These are phyloP conservation scores for Solenopsis fugax DNA, from an alignment of 1,140 invertebrate genomes.

Conservation along the genomic window DNA sequence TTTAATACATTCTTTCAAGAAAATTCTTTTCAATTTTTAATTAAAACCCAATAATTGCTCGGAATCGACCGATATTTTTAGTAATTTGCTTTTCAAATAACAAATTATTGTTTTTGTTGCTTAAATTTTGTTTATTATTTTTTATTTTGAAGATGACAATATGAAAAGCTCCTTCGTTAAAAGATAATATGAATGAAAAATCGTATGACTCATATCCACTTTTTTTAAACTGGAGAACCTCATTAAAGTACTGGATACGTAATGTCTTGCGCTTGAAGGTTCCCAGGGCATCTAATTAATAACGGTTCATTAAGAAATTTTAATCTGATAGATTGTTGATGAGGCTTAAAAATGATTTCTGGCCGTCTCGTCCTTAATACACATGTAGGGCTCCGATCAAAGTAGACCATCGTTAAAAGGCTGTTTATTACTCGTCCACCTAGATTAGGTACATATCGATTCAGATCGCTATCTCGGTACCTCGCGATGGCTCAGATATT, in stretches of 20 bases:
- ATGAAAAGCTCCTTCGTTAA: too few relatives aligned
- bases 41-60: too few relatives aligned
- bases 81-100: too few relatives aligned
- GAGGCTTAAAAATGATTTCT: constrained; percentile 15
- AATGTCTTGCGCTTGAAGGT: not conserved
- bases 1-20: too few relatives aligned
- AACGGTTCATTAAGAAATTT: constrained; percentile 1
- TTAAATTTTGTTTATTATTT: too few relatives aligned
- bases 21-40: too few relatives aligned
- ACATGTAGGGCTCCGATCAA: constrained; percentile 6
- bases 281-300: not conserved
- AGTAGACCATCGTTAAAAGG: constrained; percentile 53
- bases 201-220: too few relatives aligned
- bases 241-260: not conserved
- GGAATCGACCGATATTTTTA: too few relatives aligned
- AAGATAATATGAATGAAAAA: too few relatives aligned
- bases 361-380: constrained; percentile 4
- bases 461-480: constrained; percentile 27
- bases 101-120: too few relatives aligned
- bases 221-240: too few relatives aligned
- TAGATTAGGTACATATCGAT: constrained; percentile 55
- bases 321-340: not conserved
- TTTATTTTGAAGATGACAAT: too few relatives aligned
- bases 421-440: constrained; percentile 48
- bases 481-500: constrained; percentile 17